phyloP scores from a whole-genome alignment of 2,888 invertebrate species.

The Acanthococcus lagerstroemiae region DNA sequence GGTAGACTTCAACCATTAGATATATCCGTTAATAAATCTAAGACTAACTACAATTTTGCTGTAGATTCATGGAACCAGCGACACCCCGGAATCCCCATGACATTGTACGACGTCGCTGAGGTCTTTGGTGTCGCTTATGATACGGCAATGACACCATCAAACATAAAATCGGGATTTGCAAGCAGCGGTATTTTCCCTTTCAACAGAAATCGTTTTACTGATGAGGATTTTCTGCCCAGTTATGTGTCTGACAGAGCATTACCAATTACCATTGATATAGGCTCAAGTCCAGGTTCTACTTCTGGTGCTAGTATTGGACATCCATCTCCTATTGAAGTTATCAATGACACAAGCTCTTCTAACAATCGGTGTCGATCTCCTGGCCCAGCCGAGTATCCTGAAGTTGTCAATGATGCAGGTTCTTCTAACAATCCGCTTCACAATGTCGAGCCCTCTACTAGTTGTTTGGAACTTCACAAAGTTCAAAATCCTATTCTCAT shows the following conservation, averaged over 20 bases:
- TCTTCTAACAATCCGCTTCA: no score
- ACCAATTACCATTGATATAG: no score
- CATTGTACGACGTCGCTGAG: neutral
- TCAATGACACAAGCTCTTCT: no score
- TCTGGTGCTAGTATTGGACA: no score
- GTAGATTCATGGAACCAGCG: neutral
- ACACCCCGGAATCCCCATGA: neutral
- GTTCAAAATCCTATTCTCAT: no score
- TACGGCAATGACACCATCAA: neutral
- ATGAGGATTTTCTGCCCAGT: neutral
- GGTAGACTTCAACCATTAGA: neutral
- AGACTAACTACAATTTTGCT: neutral
- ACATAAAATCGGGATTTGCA: neutral
- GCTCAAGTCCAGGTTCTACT: no score
- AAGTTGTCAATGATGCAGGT: no score
- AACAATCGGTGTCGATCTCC: no score
- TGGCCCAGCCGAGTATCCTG: no score
- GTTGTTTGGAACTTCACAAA: no score
- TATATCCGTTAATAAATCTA: neutral
- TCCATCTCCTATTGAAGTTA: no score
- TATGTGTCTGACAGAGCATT: neutral
- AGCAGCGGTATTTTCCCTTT: neutral
- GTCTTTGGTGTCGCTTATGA: neutral
- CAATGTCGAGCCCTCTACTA: no score
- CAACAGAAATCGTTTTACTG: neutral